Evolutionary conservation across 2,797 vertebrate genomes (phyloP).

Genomic region (Danio jaintianensis): DNA sequence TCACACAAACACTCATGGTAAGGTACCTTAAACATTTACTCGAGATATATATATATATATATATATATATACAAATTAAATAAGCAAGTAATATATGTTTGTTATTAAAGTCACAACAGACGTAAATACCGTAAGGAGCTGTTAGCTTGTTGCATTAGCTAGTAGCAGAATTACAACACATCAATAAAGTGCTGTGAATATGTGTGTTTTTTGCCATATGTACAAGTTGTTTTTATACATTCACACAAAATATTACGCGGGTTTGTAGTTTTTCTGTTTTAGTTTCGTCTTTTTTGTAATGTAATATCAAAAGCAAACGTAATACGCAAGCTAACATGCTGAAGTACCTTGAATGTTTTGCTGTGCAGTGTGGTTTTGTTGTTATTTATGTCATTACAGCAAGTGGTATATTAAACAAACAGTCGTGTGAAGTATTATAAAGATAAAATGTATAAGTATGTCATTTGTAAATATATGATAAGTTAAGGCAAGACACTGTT

Average conservation of each 20-base stretch:
- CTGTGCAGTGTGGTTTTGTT: not conserved
- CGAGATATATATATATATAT: not conserved
- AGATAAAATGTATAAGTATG: too few relatives aligned
- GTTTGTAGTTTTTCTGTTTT: not conserved
- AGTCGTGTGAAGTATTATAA: not conserved
- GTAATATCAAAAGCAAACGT: too few relatives aligned
- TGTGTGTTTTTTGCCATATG: not conserved
- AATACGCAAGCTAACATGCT: not conserved
- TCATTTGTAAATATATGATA: too few relatives aligned
- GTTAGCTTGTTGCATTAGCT: conserved; percentile 11
- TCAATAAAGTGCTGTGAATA: not conserved
- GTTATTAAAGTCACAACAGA: not conserved
- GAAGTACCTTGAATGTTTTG: not conserved
- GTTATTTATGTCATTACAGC: not conserved
- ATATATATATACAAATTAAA: not conserved
- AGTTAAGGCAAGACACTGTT: too few relatives aligned
- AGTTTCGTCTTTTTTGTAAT: not conserved
- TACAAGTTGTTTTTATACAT: not conserved
- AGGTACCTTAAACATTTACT: not conserved
- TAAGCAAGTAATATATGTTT: not conserved
- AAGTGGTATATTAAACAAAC: too few relatives aligned
- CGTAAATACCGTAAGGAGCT: not conserved
- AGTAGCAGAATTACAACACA: not conserved
- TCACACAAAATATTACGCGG: not conserved
- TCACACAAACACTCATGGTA: conserved; percentile 35